Evolutionary conservation across 2,888 invertebrate species (phyloP).

Genomic region (Poecilobothrus nobilitatus): DNA sequence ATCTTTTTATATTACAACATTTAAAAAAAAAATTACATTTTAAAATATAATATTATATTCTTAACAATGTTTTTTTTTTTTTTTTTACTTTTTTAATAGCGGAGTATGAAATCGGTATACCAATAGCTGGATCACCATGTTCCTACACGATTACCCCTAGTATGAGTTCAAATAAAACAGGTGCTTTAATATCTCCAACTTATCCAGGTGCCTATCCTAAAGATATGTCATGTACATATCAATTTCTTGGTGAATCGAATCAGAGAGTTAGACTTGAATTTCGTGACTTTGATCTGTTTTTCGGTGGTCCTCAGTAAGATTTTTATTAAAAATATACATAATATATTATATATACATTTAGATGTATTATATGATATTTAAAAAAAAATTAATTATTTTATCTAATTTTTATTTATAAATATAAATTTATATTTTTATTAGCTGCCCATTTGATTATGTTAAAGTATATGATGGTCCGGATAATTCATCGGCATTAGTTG

Average conservation of each 20-base stretch:
- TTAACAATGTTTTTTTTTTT: too few relatives aligned
- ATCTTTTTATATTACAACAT: too few relatives aligned
- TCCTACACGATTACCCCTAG: conserved; percentile 70
- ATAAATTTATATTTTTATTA: too few relatives aligned
- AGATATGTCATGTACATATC: conserved; percentile 85
- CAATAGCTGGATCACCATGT: conserved; percentile 77
- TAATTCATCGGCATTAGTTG: conserved; percentile 81
- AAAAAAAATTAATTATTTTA: not conserved
- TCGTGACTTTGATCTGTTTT: conserved; percentile 96
- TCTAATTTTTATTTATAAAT: not conserved
- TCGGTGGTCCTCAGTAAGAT: conserved; percentile 95
- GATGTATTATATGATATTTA: not conserved
- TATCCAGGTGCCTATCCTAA: conserved; percentile 99
- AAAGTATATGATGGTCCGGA: conserved; percentile 93
- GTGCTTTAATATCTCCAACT: conserved; percentile 89
- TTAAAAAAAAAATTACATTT: too few relatives aligned
- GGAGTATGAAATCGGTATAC: conserved; percentile 87
- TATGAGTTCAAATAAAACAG: conserved; percentile 58
- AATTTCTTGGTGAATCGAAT: conserved; percentile 80
- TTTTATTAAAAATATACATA: not conserved
- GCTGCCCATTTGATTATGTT: conserved; percentile 98
- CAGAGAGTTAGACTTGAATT: conserved; percentile 93
- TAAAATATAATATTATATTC: too few relatives aligned
- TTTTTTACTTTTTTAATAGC: conserved; percentile 48
- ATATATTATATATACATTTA: not conserved